Percentiles rank a stretch among this genome's conserved stretches.
These are phyloP conservation scores for Daphoenositta chrysoptera DNA, from an alignment of 2,113 vertebrate genomes.

Conservation along the genomic window DNA sequence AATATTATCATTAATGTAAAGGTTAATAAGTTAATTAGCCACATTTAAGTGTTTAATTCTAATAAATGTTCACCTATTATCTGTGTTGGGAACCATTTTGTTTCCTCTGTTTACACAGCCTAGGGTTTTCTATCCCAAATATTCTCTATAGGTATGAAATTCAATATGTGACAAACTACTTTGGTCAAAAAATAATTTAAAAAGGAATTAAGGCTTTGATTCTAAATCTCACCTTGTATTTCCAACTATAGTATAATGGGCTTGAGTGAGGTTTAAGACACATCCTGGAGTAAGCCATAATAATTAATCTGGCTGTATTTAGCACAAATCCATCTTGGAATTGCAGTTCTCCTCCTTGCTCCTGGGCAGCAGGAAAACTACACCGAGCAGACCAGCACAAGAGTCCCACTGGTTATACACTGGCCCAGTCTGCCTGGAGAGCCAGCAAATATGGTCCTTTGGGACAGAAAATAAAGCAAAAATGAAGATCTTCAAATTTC, in stretches of 20 bases:
- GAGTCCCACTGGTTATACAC: no score
- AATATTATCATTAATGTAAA: slow-evolving; percentile 68
- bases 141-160: not conserved
- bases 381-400: not conserved
- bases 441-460: not conserved
- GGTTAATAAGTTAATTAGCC: slow-evolving; percentile 74
- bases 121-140: not conserved
- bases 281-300: not conserved
- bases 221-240: not conserved
- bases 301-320: not conserved
- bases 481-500: not conserved
- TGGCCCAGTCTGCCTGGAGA: not conserved
- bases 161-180: not conserved
- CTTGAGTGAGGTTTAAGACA: not conserved
- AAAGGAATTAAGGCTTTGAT: not conserved
- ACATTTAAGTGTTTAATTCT: slow-evolving; percentile 71
- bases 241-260: not conserved
- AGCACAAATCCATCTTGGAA: not conserved
- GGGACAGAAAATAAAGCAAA: not conserved
- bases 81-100: slow-evolving; percentile 25
- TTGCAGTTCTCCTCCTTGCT: not conserved
- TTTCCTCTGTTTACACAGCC: slow-evolving; percentile 11
- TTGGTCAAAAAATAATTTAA: not conserved
- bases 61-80: slow-evolving; percentile 48
- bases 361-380: not conserved